A percentile compares a stretch with the other conserved stretches of the same genome.
These are phyloP conservation scores for Ptyas mucosa DNA, from an alignment of 2,113 vertebrate genomes.

Conservation along the genomic window DNA sequence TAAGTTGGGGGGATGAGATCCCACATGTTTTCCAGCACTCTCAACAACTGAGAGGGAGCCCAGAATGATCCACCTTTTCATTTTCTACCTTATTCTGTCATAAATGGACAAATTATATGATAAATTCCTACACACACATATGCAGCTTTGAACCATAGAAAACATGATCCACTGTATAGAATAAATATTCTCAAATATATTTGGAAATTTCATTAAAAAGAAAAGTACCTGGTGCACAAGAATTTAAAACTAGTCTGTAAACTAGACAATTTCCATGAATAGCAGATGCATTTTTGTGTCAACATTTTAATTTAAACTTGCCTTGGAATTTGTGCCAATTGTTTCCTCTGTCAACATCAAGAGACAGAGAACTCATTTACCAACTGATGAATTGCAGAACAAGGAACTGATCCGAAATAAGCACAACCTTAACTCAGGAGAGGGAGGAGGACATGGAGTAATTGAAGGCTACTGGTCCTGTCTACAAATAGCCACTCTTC, in stretches of 20 bases:
- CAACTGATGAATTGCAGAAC: slow-evolving; percentile 54
- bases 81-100: not conserved
- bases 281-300: slow-evolving; percentile 29
- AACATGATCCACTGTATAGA: not conserved
- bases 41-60: not conserved
- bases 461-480: slow-evolving; percentile 53
- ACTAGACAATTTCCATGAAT: slow-evolving; percentile 51
- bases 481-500: slow-evolving; percentile 47
- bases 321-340: slow-evolving; percentile 51
- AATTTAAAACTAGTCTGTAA: slow-evolving; percentile 51
- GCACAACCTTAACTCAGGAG: slow-evolving; percentile 42
- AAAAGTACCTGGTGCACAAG: slow-evolving; percentile 6
- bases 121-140: not conserved
- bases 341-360: slow-evolving; percentile 56
- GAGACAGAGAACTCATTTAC: slow-evolving; percentile 56
- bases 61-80: not conserved
- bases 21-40: not conserved
- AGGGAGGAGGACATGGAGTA: slow-evolving; percentile 44
- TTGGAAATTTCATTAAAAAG: not conserved
- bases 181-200: slow-evolving; percentile 1
- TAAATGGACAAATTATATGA: not conserved
- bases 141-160: not conserved
- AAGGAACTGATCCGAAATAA: slow-evolving; percentile 46
- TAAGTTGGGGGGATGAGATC: not conserved
- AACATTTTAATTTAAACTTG: slow-evolving; percentile 57